Evolutionary conservation across 2,113 vertebrate species (phyloP), one percentile per base, ranked within the genome.

Genomic region (Fregetta grallaria): DNA sequence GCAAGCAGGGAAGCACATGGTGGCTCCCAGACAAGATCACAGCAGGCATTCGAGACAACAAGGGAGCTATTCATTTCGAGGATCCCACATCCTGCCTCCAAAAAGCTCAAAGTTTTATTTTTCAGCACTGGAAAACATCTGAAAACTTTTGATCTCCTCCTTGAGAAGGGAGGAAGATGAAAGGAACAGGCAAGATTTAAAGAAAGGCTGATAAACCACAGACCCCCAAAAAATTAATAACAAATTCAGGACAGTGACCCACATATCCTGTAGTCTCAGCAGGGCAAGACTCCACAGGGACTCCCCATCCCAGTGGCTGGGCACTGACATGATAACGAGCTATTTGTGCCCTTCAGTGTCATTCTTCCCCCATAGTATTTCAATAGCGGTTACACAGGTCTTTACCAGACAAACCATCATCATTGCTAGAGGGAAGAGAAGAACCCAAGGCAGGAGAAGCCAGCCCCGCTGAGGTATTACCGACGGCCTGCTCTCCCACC

Each of bases 41-140:
- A 96, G 94, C 93, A 96, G 96, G 90, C 58, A 65, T 62, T 58
- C 0, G 0, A 89, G 74, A 82, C 84, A 87, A 97, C 94, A 96
- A 95, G 92, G 78, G 58, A 95, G 76, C 85, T 55, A 86, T 97
- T 97, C 84, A 93, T 66, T 32, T 27, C 1, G 1, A 92, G 94
- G 70, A 93, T 53, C 85, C 78, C 92, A 97, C 94, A 96, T 96
- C 96, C 93, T 96, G 92, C 63, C 62, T 76, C 87, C 38, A 79
- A 59, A 76, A 82, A 82, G 62, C 92, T 88, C 81, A 2, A 42
- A 76, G 85, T 62, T 85, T 82, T 74, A 4, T 95, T 94, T 95
- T 94, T 49, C 88, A 96, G 81, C 42, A 42, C 88, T 94, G 81
- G 58, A 56, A 96, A 95, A 96, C 63, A 96, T 82, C 78, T 73